phyloP scores from a whole-genome alignment of 2,888 invertebrate species.

The Strigamia transsilvanica region DNA sequence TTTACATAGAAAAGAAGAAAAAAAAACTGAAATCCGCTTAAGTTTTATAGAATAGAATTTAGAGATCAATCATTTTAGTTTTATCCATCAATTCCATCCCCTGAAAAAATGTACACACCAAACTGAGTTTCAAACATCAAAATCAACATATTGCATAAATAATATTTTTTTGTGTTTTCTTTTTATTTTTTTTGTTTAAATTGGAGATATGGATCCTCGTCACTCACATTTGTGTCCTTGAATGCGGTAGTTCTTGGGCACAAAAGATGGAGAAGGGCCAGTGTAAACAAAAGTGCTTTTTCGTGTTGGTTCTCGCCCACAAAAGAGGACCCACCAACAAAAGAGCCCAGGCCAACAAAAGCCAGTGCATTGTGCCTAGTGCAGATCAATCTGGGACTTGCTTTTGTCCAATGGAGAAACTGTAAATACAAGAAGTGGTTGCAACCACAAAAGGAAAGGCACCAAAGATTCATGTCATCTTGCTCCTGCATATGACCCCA shows the following conservation, averaged over 20 bases:
- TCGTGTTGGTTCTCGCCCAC: slow-evolving; percentile 30
- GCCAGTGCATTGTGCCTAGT: slow-evolving; percentile 26
- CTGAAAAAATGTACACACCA: no score
- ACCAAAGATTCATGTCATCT: slow-evolving; percentile 30
- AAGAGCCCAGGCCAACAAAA: slow-evolving; percentile 26
- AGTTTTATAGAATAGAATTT: background rate
- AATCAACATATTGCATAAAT: no score
- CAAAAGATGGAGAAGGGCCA: slow-evolving; percentile 30
- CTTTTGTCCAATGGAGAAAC: slow-evolving; percentile 30
- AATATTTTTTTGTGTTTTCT: no score
- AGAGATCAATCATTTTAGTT: background rate
- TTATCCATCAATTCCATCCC: background rate
- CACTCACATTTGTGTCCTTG: slow-evolving; percentile 26
- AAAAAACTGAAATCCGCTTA: background rate
- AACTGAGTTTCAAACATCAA: background rate
- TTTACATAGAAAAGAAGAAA: background rate
- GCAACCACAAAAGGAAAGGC: slow-evolving; percentile 30
- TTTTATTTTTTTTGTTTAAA: background rate
- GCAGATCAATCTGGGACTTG: slow-evolving; percentile 30
- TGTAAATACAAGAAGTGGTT: slow-evolving; percentile 30
- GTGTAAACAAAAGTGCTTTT: slow-evolving; percentile 30
- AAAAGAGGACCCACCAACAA: slow-evolving; percentile 26
- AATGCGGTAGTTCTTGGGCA: slow-evolving; percentile 30
- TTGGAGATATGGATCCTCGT: slow-evolving; percentile 23
- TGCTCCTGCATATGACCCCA: slow-evolving; percentile 30